phyloP scores from a whole-genome alignment of 2,888 invertebrate species.

The Mesochorus sp. region DNA sequence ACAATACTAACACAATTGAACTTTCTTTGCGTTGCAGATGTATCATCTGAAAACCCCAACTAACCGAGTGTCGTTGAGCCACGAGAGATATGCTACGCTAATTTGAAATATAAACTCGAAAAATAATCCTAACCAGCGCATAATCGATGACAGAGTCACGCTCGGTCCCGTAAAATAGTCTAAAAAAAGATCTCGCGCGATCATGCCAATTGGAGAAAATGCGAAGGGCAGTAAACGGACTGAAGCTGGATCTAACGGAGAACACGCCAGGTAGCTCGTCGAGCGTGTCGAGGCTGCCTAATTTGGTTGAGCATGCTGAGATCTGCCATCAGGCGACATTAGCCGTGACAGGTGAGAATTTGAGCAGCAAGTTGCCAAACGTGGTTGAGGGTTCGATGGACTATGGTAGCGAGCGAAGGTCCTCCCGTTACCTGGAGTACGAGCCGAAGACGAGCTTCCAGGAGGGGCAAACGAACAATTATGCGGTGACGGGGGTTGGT shows the following conservation, averaged over 20 bases:
- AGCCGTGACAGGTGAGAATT: slow-evolving; percentile 76
- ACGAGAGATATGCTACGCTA: not conserved
- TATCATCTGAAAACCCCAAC: slow-evolving; percentile 30
- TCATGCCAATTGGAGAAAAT: slow-evolving; percentile 80
- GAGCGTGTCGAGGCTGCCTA: slow-evolving; percentile 74
- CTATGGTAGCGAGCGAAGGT: slow-evolving; percentile 81
- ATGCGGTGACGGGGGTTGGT: slow-evolving; percentile 41
- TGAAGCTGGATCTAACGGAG: slow-evolving; percentile 81
- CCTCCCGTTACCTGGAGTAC: slow-evolving; percentile 80
- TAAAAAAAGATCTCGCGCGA: slow-evolving; percentile 63
- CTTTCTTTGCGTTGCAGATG: slow-evolving; percentile 61
- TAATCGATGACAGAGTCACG: not conserved
- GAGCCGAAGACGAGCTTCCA: slow-evolving; percentile 70
- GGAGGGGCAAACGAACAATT: slow-evolving; percentile 65
- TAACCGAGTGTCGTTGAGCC: slow-evolving; percentile 16
- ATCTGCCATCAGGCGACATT: slow-evolving; percentile 67
- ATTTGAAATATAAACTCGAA: no score
- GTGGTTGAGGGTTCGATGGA: slow-evolving; percentile 82
- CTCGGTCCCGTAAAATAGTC: not conserved
- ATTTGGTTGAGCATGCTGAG: slow-evolving; percentile 80
- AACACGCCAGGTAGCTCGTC: slow-evolving; percentile 81
- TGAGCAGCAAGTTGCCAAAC: slow-evolving; percentile 81
- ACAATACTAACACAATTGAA: slow-evolving; percentile 60
- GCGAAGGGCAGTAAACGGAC: slow-evolving; percentile 79
- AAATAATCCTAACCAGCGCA: not conserved